Percentiles rank a stretch among this genome's conserved stretches.
These are phyloP conservation scores for Leptinotarsa tumamoca DNA, from an alignment of 2,888 invertebrate species.

Conservation along the genomic window DNA sequence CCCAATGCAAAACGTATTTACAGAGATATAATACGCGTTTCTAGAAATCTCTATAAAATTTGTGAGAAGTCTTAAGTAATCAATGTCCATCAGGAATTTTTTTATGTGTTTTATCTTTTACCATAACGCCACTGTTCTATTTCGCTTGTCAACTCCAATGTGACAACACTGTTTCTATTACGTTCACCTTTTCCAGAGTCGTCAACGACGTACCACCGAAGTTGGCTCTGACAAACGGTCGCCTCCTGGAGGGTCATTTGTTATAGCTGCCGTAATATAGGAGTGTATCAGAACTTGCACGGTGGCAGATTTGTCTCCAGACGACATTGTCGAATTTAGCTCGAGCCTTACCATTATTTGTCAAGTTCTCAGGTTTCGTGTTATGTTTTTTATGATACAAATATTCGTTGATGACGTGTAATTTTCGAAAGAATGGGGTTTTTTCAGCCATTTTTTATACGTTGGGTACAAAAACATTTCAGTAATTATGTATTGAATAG, in stretches of 20 bases:
- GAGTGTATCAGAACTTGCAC: constrained; percentile 62
- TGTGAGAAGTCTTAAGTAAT: too few relatives aligned
- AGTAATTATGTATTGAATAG: too few relatives aligned
- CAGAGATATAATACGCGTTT: too few relatives aligned
- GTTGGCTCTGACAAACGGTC: constrained; percentile 59
- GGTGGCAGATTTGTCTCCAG: constrained; percentile 60
- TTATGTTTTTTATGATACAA: constrained; percentile 22
- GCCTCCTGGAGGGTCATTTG: constrained; percentile 56
- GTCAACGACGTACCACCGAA: constrained; percentile 39
- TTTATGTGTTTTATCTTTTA: too few relatives aligned
- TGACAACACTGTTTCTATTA: constrained; percentile 29
- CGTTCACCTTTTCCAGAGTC: constrained; percentile 30
- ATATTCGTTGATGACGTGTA: constrained; percentile 13
- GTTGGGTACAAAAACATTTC: not conserved
- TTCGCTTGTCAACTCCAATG: constrained; percentile 5
- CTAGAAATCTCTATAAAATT: too few relatives aligned
- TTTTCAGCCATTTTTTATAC: not conserved
- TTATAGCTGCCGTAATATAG: constrained; percentile 61
- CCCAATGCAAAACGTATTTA: too few relatives aligned
- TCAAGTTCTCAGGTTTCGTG: constrained; percentile 21
- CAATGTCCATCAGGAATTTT: too few relatives aligned
- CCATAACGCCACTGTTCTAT: not conserved
- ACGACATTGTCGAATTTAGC: constrained; percentile 56
- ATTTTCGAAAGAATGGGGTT: not conserved
- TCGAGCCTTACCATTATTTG: constrained; percentile 25